Evolutionary conservation across 2,888 invertebrate genomes (phyloP).

Genomic region (Callyntrura guangdongensis): DNA sequence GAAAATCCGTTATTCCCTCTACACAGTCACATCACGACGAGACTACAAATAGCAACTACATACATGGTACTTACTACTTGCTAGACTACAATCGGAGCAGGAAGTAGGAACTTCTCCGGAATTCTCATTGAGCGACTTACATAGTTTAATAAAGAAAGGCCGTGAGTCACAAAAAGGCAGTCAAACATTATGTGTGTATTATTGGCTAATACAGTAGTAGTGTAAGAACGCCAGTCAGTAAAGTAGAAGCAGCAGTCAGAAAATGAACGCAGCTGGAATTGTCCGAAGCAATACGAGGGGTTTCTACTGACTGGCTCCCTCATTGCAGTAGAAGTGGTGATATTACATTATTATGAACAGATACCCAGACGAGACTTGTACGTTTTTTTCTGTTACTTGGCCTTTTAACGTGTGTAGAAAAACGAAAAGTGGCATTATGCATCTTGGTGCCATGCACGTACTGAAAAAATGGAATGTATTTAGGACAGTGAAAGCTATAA

Average conservation of each 20-base stretch:
- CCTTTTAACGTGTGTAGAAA: neutral
- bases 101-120: conserved; percentile 24
- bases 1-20: conserved; percentile 14
- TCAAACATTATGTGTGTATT: conserved; percentile 8
- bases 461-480: conserved; percentile 29
- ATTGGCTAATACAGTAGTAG: neutral
- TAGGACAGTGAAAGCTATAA: conserved; percentile 60
- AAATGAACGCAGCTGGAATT: conserved; percentile 2
- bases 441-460: conserved; percentile 5
- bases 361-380: neutral
- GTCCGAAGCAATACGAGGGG: conserved; percentile 20
- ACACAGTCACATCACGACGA: neutral
- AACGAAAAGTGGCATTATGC: neutral
- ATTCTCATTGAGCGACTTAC: neutral
- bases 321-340: neutral
- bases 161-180: conserved; percentile 3
- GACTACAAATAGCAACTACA: conserved; percentile 3
- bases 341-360: neutral
- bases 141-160: neutral
- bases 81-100: neutral
- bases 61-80: neutral
- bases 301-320: neutral
- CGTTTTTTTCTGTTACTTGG: neutral
- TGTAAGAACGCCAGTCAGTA: conserved; percentile 37
- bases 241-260: too few relatives aligned